A percentile compares a stretch with the other conserved stretches of the same genome.
phyloP scores from a whole-genome alignment of 1,140 invertebrate species.

The Vanessa tameamea region DNA sequence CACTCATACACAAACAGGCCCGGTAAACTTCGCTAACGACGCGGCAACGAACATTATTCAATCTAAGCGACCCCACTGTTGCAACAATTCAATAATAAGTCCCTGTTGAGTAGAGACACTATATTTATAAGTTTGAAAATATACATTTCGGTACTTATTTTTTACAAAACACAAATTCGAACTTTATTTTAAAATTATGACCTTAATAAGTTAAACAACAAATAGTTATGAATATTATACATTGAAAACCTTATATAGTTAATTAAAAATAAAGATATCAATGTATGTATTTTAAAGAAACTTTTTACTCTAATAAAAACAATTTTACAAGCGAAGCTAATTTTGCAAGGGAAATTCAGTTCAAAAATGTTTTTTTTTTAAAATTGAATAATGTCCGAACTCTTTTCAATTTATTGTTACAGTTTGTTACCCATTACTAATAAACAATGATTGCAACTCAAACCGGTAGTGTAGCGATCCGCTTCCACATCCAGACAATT shows the following conservation, averaged over 20 bases:
- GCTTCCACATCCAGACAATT: constrained; percentile 23
- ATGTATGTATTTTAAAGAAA: too few species aligned
- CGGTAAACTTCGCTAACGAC: constrained; percentile 11
- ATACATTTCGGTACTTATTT: background rate
- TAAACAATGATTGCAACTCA: constrained; percentile 24
- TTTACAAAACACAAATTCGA: background rate
- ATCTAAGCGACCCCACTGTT: constrained; percentile 56
- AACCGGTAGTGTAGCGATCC: constrained; percentile 23
- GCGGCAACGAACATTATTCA: constrained; percentile 57
- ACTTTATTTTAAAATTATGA: too few species aligned
- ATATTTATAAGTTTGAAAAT: constrained; percentile 20
- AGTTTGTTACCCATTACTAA: constrained; percentile 28
- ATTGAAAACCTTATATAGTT: too few species aligned
- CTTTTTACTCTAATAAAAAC: too few species aligned
- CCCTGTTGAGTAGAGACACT: constrained; percentile 39
- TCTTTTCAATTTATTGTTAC: constrained; percentile 20
- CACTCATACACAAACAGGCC: constrained; percentile 41
- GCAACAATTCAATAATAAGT: constrained; percentile 58
- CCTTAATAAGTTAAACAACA: too few species aligned
- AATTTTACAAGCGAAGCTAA: too few species aligned
- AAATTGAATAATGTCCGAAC: background rate
- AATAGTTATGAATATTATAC: too few species aligned
- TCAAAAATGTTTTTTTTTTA: too few species aligned
- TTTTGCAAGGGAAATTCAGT: too few species aligned
- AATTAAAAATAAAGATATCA: too few species aligned